phyloP scores from a whole-genome alignment of 1,140 invertebrate species.

The Dendrolimus kikuchii region DNA sequence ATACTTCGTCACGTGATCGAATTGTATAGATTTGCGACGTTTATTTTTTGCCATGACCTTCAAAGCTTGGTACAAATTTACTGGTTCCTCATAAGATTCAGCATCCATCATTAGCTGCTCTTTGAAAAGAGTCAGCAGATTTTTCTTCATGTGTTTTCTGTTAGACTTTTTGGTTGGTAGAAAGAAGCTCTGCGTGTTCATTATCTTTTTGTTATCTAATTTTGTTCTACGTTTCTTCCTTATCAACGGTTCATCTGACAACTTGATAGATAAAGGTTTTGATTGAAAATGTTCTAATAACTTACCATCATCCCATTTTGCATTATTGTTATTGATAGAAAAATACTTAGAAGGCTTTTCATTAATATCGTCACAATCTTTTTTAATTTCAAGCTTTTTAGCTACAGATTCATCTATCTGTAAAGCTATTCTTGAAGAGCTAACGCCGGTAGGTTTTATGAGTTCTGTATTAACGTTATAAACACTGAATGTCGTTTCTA shows the following conservation, averaged over 20 bases:
- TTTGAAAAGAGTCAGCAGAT: conserved; percentile 33
- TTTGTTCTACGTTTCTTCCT: conserved; percentile 8
- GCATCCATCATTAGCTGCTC: conserved; percentile 25
- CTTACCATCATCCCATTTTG: conserved; percentile 5
- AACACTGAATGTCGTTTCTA: conserved; percentile 35
- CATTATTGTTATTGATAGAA: background rate
- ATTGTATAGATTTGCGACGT: too few species aligned
- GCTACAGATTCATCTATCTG: conserved; percentile 33
- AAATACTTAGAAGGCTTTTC: conserved; percentile 3
- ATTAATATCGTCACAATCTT: conserved; percentile 3
- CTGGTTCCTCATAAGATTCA: conserved; percentile 21
- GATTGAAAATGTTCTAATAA: conserved; percentile 8
- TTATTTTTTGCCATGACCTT: conserved; percentile 37
- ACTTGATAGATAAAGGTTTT: conserved; percentile 12
- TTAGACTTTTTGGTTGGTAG: conserved; percentile 12
- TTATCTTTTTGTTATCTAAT: background rate
- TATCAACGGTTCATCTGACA: conserved; percentile 13
- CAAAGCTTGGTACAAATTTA: conserved; percentile 37
- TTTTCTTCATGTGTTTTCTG: conserved; percentile 24
- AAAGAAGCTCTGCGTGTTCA: conserved; percentile 1
- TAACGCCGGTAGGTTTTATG: conserved; percentile 1
- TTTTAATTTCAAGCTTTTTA: conserved; percentile 24
- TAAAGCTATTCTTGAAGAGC: conserved; percentile 15
- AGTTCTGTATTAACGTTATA: conserved; percentile 25
- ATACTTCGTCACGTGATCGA: too few species aligned